phyloP scores from a whole-genome alignment of 2,888 invertebrate species.

The Spisula subtruncata region DNA sequence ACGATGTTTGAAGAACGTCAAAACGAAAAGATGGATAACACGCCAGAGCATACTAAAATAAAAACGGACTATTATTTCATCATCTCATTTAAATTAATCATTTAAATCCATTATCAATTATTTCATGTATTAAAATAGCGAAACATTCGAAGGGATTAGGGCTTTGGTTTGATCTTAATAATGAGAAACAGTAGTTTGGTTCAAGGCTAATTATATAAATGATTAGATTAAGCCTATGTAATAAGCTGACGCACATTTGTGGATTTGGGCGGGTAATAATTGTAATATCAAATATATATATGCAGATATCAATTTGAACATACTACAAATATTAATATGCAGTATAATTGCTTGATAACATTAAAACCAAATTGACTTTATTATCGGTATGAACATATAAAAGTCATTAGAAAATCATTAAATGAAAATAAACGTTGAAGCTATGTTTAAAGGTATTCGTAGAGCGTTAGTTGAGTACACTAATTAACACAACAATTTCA shows the following conservation, averaged over 20 bases:
- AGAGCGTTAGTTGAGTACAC: neutral
- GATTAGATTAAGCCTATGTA: neutral
- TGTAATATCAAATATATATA: neutral
- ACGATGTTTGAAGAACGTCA: neutral
- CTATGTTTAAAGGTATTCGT: neutral
- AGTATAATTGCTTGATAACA: neutral
- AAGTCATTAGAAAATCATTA: neutral
- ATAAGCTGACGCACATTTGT: neutral
- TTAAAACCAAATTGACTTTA: neutral
- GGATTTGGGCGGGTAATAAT: neutral
- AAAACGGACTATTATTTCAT: neutral
- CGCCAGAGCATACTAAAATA: neutral
- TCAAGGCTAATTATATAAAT: neutral
- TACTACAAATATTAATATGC: neutral
- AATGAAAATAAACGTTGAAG: neutral
- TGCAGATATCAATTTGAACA: neutral
- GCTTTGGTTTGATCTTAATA: neutral
- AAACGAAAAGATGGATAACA: neutral
- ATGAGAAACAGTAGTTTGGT: slow-evolving; percentile 1
- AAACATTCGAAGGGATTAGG: neutral
- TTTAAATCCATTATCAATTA: slow-evolving; percentile 11
- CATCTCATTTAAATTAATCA: neutral
- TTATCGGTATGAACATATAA: neutral
- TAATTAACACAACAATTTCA: neutral
- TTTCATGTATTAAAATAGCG: neutral